These are phyloP conservation scores for Eristalis intricaria DNA, from an alignment of 2,888 invertebrate genomes.

Conservation along the genomic window DNA sequence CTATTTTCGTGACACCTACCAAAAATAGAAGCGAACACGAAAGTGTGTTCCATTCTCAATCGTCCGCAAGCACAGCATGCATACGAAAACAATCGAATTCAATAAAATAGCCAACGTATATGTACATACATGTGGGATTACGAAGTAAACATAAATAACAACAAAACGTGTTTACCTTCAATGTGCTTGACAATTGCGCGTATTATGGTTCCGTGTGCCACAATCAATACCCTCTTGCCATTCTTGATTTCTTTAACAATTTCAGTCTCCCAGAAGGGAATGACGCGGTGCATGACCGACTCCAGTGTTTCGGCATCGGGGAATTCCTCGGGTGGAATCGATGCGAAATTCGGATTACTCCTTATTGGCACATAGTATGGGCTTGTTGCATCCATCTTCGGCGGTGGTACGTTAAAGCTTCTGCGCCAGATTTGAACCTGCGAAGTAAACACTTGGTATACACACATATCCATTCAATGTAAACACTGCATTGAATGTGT, in stretches of 20 bases:
- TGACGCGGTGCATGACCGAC: constrained; percentile 89
- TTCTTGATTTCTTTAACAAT: constrained; percentile 87
- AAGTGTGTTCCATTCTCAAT: background rate
- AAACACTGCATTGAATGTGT: background rate
- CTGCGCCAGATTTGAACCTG: constrained; percentile 93
- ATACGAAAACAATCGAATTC: background rate
- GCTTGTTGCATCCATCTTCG: constrained; percentile 89
- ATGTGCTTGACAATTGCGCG: constrained; percentile 93
- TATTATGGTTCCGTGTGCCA: constrained; percentile 93
- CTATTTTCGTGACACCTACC: constrained; percentile 3
- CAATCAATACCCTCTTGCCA: constrained; percentile 90
- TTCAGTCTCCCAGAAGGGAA: constrained; percentile 93
- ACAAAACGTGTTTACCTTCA: constrained; percentile 84
- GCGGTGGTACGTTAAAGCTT: constrained; percentile 91
- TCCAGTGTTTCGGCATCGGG: constrained; percentile 92
- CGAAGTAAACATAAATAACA: background rate
- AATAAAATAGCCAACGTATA: background rate
- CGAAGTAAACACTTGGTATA: constrained; percentile 26
- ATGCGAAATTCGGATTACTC: constrained; percentile 88
- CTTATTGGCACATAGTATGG: constrained; percentile 89
- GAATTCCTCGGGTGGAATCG: constrained; percentile 88
- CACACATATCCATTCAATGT: constrained; percentile 8
- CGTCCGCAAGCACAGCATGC: background rate
- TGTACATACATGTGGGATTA: background rate
- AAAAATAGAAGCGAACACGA: background rate